phyloP scores from a whole-genome alignment of 2,888 invertebrate genomes.

The Cerceris rybyensis region DNA sequence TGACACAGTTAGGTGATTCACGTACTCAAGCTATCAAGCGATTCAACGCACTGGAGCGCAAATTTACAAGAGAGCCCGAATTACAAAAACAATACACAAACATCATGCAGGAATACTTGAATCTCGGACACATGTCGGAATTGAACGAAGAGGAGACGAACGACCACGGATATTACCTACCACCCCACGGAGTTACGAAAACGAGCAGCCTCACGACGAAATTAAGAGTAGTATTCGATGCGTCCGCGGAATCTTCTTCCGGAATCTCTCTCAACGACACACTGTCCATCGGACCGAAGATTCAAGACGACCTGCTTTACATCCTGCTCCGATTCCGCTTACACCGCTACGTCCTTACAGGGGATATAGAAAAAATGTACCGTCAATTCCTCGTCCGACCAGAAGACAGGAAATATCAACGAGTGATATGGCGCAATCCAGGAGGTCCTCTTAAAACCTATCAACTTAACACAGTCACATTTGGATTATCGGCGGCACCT shows the following conservation, averaged over 20 bases:
- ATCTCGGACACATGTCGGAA: slow-evolving; percentile 14
- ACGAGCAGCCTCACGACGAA: slow-evolving; percentile 42
- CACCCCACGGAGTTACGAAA: slow-evolving; percentile 70
- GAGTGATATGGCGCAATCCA: slow-evolving; percentile 64
- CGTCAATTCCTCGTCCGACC: slow-evolving; percentile 52
- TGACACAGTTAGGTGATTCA: slow-evolving; percentile 27
- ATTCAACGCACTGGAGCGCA: slow-evolving; percentile 7
- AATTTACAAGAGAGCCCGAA: not conserved
- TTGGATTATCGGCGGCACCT: slow-evolving; percentile 56
- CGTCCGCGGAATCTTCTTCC: slow-evolving; percentile 56
- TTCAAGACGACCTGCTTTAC: slow-evolving; percentile 61
- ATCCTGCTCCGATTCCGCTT: slow-evolving; percentile 61
- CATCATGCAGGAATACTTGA: slow-evolving; percentile 28
- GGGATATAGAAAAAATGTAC: slow-evolving; percentile 74
- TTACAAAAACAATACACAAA: slow-evolving; percentile 14
- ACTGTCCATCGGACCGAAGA: slow-evolving; percentile 59
- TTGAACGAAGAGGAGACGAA: accelerated
- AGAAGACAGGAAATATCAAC: slow-evolving; percentile 18
- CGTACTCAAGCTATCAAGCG: slow-evolving; percentile 4
- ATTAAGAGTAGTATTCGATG: slow-evolving; percentile 65
- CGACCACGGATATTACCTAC: slow-evolving; percentile 58
- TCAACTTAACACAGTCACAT: slow-evolving; percentile 28
- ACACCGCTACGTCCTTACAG: slow-evolving; percentile 60
- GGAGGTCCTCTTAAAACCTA: slow-evolving; percentile 36
- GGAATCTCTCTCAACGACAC: slow-evolving; percentile 66